phyloP scores from a whole-genome alignment of 2,113 vertebrate genomes.

The Kryptolebias marmoratus region DNA sequence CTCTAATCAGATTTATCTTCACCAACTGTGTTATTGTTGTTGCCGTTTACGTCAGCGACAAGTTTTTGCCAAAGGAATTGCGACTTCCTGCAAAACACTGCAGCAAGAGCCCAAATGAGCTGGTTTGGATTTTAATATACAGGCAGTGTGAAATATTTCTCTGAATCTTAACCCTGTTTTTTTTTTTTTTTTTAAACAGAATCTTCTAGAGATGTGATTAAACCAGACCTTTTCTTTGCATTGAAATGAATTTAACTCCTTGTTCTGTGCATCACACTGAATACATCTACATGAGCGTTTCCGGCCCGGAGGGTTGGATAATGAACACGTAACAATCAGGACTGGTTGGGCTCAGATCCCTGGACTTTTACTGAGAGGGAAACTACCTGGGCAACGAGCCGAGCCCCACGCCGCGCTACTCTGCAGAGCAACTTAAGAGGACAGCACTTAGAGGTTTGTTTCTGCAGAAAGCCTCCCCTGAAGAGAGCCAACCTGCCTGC shows the following conservation, averaged over 20 bases:
- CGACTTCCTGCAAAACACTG: slow-evolving; percentile 14
- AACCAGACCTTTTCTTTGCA: slow-evolving; percentile 14
- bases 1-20: slow-evolving; percentile 50
- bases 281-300: slow-evolving; percentile 20
- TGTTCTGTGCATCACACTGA: slow-evolving; percentile 30
- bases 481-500: slow-evolving; percentile 38
- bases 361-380: slow-evolving; percentile 26
- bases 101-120: slow-evolving; percentile 12
- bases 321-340: slow-evolving; percentile 35
- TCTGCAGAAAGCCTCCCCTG: slow-evolving; percentile 38
- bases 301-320: slow-evolving; percentile 20
- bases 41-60: slow-evolving; percentile 35
- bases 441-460: slow-evolving; percentile 58
- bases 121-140: slow-evolving; percentile 18
- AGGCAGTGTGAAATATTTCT: slow-evolving; percentile 27
- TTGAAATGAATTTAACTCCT: slow-evolving; percentile 10
- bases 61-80: slow-evolving; percentile 23
- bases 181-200: not conserved
- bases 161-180: slow-evolving; percentile 12
- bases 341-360: slow-evolving; percentile 14
- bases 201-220: slow-evolving; percentile 7
- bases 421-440: slow-evolving; percentile 50
- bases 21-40: slow-evolving; percentile 21
- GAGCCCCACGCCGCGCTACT: slow-evolving; percentile 35
- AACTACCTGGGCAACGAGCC: slow-evolving; percentile 46